A percentile compares a stretch with the other conserved stretches of the same genome.
Conservation (phyloP, 37 sponge, comb jelly and placozoan species). For the Mnemiopsis leidyi region DNA sequence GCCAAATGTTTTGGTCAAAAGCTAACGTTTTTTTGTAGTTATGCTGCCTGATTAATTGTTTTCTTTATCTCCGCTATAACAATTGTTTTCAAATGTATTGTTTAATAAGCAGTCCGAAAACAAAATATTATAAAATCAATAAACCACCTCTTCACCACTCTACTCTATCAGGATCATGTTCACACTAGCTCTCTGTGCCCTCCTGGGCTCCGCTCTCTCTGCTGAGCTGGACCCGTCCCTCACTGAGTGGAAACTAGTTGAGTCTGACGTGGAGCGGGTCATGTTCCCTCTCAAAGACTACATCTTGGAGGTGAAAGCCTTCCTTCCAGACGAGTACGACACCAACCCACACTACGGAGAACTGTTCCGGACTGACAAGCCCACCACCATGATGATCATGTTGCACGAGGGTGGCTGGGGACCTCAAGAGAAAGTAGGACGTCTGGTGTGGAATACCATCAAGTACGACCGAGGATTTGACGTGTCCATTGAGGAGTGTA, state of each 20-base stretch:
- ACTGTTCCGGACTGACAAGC: not conserved
- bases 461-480: conserved; percentile 12
- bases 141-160: no score
- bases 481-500: not conserved
- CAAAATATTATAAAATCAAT: no score
- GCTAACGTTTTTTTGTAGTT: no score
- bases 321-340: not conserved
- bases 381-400: not conserved
- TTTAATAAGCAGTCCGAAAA: no score
- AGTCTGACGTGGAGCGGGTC: not conserved
- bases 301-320: conserved; percentile 34
- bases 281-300: not conserved
- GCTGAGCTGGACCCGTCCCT: not conserved
- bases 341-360: not conserved
- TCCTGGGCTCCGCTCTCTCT: not conserved
- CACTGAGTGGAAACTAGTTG: not conserved
- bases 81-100: no score
- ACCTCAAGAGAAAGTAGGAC: not conserved
- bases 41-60: no score
- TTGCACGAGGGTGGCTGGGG: not conserved
- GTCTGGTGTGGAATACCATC: conserved; percentile 3
- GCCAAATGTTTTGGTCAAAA: no score
- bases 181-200: not conserved
- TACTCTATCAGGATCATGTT: not conserved
- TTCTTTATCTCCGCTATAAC: no score